Conservation (phyloP, 2,113 vertebrate species). For the Notothenia rossii region DNA sequence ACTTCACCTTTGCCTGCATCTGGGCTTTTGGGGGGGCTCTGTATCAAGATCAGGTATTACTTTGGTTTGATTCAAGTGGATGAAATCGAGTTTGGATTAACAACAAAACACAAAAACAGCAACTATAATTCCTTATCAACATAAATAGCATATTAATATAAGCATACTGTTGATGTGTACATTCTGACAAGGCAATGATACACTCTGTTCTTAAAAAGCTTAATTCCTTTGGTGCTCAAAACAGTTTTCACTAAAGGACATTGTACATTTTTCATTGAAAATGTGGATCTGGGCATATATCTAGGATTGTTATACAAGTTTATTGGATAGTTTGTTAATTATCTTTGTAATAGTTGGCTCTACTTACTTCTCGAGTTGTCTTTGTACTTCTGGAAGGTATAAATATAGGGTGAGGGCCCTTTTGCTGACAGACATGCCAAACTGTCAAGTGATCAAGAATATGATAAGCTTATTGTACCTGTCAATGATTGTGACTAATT, state of each 20-base stretch:
- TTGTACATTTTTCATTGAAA: too few relatives aligned
- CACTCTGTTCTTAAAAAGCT: not conserved
- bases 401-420: constrained; percentile 18
- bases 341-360: not conserved
- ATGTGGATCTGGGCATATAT: too few relatives aligned
- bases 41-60: constrained; percentile 83
- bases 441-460: constrained; percentile 26
- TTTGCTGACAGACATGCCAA: constrained; percentile 8
- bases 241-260: too few relatives aligned
- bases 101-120: too few relatives aligned
- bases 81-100: not conserved
- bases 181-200: not conserved
- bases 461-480: constrained; percentile 12
- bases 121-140: too few relatives aligned
- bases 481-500: constrained; percentile 36
- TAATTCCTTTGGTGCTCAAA: not conserved
- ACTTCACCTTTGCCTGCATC: constrained; percentile 87
- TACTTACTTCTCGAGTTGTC: not conserved
- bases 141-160: not conserved
- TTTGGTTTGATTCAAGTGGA: constrained; percentile 12
- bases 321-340: constrained; percentile 1
- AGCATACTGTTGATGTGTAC: not conserved
- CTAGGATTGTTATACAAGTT: not conserved
- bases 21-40: constrained; percentile 87
- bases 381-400: constrained; percentile 11